Conservation (phyloP, 2,888 invertebrate species). For the Meganola albula region DNA sequence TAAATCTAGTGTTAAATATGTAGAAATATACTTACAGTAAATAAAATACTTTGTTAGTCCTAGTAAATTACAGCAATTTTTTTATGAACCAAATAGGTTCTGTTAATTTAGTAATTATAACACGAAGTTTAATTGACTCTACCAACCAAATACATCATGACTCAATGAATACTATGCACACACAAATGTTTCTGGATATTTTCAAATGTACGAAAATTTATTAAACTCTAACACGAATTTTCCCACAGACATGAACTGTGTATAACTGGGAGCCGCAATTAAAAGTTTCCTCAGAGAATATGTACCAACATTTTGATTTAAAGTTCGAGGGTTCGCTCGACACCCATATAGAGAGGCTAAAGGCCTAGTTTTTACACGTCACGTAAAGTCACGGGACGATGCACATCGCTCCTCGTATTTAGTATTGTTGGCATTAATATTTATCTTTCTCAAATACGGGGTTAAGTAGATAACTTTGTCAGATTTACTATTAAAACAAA, state of each 20-base stretch:
- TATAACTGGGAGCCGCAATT: slow-evolving; percentile 66
- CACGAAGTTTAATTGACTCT: too few relatives aligned
- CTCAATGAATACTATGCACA: slow-evolving; percentile 32
- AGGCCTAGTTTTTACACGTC: slow-evolving; percentile 34
- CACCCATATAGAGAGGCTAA: slow-evolving; percentile 30
- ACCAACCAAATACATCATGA: too few relatives aligned
- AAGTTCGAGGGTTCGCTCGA: slow-evolving; percentile 53
- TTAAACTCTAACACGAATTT: slow-evolving; percentile 65
- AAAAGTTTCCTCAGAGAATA: slow-evolving; percentile 66
- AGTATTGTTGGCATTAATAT: slow-evolving; percentile 10
- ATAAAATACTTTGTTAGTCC: too few relatives aligned
- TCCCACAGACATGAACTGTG: slow-evolving; percentile 54
- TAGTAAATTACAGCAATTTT: too few relatives aligned
- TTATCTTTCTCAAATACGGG: too few relatives aligned
- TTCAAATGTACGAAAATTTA: slow-evolving; percentile 55
- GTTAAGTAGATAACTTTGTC: too few relatives aligned
- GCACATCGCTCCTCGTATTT: slow-evolving; percentile 9
- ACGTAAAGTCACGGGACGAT: slow-evolving; percentile 13
- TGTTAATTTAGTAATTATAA: too few relatives aligned
- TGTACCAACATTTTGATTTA: slow-evolving; percentile 68
- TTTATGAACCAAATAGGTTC: too few relatives aligned
- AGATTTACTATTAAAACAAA: too few relatives aligned
- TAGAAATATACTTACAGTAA: too few relatives aligned
- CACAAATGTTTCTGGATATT: slow-evolving; percentile 37
- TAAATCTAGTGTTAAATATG: too few relatives aligned